A percentile compares a stretch with the other conserved stretches of the same genome.
Evolutionary conservation across 2,888 invertebrate genomes (phyloP).

Genomic region (Silvanus unidentatus): DNA sequence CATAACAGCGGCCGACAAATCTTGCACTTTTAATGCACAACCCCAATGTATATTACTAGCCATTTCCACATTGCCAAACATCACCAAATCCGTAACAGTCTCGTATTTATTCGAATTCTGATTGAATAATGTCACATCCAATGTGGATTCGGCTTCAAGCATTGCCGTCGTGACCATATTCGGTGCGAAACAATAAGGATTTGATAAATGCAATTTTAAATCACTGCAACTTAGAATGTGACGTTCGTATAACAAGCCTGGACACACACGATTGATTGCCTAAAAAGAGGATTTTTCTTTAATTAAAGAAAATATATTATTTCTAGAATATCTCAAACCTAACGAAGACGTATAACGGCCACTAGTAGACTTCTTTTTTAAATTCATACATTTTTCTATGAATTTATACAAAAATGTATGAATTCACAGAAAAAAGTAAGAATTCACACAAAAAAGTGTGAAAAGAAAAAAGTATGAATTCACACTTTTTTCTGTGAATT

Average conservation of each 20-base stretch:
- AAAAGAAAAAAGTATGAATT: no score
- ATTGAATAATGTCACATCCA: slow-evolving; percentile 45
- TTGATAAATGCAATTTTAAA: slow-evolving; percentile 44
- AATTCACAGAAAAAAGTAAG: no score
- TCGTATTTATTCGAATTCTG: slow-evolving; percentile 50
- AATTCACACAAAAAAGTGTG: no score
- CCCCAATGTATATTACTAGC: slow-evolving; percentile 47
- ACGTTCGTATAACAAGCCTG: slow-evolving; percentile 60
- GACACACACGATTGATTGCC: slow-evolving; percentile 59
- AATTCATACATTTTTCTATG: no score
- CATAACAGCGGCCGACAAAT: slow-evolving; percentile 55
- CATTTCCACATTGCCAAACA: slow-evolving; percentile 49
- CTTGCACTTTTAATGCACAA: slow-evolving; percentile 54
- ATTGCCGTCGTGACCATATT: slow-evolving; percentile 42
- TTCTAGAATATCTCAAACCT: neutral
- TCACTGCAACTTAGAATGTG: slow-evolving; percentile 60
- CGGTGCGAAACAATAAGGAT: slow-evolving; percentile 43
- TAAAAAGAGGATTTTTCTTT: slow-evolving; percentile 41
- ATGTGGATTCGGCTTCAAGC: slow-evolving; percentile 43
- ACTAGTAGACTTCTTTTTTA: no score
- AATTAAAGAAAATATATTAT: neutral
- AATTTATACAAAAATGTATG: no score
- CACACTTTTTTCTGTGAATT: no score
- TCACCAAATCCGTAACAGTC: slow-evolving; percentile 52
- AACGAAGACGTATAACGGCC: slow-evolving; percentile 2